Conservation (phyloP, 2,797 vertebrate species). For the Strix occidentalis region DNA sequence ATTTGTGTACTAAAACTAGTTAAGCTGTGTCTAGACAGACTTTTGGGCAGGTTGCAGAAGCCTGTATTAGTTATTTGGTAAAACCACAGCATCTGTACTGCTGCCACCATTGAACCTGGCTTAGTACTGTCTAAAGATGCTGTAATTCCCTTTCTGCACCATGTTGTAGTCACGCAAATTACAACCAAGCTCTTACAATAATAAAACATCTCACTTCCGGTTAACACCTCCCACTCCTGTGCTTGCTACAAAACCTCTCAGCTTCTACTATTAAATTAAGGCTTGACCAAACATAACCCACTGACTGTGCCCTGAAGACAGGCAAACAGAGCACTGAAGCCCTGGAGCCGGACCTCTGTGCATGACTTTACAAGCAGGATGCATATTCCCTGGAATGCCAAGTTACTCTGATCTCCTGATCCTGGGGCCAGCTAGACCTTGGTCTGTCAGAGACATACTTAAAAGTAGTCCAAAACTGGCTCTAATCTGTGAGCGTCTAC, state of each 20-base stretch:
- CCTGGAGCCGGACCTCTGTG: background rate
- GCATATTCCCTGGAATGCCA: background rate
- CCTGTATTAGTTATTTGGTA: background rate
- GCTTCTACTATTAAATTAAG: background rate
- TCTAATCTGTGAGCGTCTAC: background rate
- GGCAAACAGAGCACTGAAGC: background rate
- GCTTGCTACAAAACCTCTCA: background rate
- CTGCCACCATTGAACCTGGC: background rate
- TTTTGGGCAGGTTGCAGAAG: background rate
- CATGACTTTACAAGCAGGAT: background rate
- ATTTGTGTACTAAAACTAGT: background rate
- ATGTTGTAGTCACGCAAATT: background rate
- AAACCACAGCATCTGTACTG: background rate
- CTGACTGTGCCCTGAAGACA: background rate
- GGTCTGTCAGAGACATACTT: background rate
- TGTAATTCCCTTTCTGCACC: background rate
- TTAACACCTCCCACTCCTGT: background rate
- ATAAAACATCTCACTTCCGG: background rate
- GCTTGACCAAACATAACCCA: background rate
- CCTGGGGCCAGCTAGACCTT: background rate
- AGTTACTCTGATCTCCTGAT: background rate
- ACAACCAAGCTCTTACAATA: background rate
- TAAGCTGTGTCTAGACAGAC: background rate
- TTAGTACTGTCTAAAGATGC: background rate
- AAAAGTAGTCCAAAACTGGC: background rate